Conservation (phyloP, 2,888 invertebrate species). For the Zaprionus lineosus region DNA sequence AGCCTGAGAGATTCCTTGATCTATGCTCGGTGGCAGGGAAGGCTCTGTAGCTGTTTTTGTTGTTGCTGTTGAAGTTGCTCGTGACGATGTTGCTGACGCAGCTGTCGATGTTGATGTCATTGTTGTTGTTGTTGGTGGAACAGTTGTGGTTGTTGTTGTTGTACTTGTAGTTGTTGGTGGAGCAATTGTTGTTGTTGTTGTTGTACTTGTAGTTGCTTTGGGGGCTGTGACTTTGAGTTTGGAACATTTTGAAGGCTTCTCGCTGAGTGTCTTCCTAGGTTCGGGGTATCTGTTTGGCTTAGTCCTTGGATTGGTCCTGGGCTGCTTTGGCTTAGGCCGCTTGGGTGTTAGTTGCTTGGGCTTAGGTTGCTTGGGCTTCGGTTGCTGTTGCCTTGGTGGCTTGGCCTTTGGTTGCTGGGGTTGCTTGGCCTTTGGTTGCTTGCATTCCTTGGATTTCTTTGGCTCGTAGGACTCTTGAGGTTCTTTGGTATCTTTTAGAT, state of each 20-base stretch:
- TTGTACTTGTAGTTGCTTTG: conserved; percentile 9
- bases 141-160: conserved; percentile 3
- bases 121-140: neutral
- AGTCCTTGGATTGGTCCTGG: conserved; percentile 24
- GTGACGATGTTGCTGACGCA: neutral
- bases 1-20: no score
- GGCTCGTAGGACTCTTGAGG: no score
- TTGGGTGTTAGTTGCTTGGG: no score
- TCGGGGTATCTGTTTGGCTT: conserved; percentile 17
- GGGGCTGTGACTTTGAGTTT: no score
- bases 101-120: neutral
- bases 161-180: conserved; percentile 3
- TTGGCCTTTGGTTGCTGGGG: no score
- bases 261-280: conserved; percentile 23
- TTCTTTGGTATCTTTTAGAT: no score
- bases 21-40: no score
- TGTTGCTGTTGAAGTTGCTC: neutral
- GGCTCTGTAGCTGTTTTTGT: neutral
- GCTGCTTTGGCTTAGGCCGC: conserved; percentile 18
- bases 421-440: no score
- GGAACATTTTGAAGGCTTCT: conserved; percentile 19
- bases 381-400: no score
- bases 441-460: no score
- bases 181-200: conserved; percentile 1
- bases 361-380: no score